phyloP scores from a whole-genome alignment of 2,113 vertebrate genomes.

The Chrysochloris asiatica region DNA sequence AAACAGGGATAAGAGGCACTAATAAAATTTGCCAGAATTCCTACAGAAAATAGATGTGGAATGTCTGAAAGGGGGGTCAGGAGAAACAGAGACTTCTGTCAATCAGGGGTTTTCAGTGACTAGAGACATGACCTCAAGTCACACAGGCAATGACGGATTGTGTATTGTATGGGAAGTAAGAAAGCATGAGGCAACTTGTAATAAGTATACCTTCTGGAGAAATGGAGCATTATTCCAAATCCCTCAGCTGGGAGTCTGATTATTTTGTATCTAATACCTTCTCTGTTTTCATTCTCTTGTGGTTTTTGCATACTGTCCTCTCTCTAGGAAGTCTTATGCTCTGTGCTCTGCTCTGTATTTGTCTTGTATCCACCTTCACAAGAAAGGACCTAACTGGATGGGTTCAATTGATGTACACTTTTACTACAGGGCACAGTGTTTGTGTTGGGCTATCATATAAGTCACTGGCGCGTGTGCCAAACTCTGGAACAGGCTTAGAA shows the following conservation, averaged over 20 bases:
- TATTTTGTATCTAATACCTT: neutral
- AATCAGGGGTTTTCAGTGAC: neutral
- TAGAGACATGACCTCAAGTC: neutral
- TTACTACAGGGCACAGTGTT: neutral
- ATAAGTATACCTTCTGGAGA: neutral
- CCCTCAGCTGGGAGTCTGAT: neutral
- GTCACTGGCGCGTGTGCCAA: neutral
- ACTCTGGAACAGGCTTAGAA: neutral
- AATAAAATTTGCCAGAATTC: neutral
- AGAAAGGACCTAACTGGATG: neutral
- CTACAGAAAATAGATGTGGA: neutral
- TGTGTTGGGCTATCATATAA: neutral
- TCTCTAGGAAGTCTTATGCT: neutral
- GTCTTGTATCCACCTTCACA: neutral
- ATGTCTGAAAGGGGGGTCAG: neutral
- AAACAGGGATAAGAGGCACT: neutral
- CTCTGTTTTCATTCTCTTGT: neutral
- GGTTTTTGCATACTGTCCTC: neutral
- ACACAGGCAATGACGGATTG: neutral
- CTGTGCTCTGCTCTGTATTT: neutral
- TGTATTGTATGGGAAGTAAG: neutral
- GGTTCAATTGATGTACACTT: neutral
- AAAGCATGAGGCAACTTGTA: neutral
- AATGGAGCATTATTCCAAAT: neutral
- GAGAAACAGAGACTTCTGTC: neutral